A percentile compares a stretch with the other conserved stretches of the same genome.
Evolutionary conservation across 2,113 vertebrate genomes (phyloP).

Genomic region (Blennius ocellaris): DNA sequence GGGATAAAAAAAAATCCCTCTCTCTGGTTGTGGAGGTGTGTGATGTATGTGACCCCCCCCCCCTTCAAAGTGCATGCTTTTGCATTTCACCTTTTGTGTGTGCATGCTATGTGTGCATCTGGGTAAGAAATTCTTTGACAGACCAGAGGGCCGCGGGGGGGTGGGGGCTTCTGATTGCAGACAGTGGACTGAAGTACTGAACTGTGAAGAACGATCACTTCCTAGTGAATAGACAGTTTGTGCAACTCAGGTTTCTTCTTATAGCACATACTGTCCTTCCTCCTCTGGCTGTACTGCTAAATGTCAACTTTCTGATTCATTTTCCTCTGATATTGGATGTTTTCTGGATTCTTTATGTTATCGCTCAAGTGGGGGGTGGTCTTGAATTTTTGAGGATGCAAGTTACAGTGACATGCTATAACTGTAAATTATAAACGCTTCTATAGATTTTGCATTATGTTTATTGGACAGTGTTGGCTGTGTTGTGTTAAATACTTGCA

Average conservation of each 20-base stretch:
- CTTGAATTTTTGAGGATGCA: too few relatives aligned
- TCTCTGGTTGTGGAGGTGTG: constrained; percentile 42
- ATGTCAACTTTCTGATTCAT: neutral
- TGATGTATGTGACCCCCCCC: constrained; percentile 24
- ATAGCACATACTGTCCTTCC: neutral
- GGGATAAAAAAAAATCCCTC: constrained; percentile 72
- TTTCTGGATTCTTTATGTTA: neutral
- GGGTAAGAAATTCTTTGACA: constrained; percentile 17
- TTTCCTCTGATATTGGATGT: neutral
- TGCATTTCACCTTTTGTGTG: constrained; percentile 30
- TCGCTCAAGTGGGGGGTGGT: neutral
- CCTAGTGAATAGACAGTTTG: constrained; percentile 11
- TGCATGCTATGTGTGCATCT: constrained; percentile 31
- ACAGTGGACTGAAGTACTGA: constrained; percentile 3
- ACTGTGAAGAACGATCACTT: constrained; percentile 7
- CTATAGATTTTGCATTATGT: too few relatives aligned
- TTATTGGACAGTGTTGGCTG: too few relatives aligned
- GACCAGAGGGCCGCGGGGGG: too few relatives aligned
- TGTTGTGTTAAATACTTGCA: too few relatives aligned
- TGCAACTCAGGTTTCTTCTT: neutral
- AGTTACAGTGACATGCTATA: too few relatives aligned
- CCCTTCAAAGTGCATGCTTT: constrained; percentile 5
- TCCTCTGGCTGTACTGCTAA: neutral
- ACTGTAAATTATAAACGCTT: too few relatives aligned
- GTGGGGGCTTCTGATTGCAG: neutral